phyloP scores from a whole-genome alignment of 1,140 invertebrate genomes.

The Orchestia grillus region DNA sequence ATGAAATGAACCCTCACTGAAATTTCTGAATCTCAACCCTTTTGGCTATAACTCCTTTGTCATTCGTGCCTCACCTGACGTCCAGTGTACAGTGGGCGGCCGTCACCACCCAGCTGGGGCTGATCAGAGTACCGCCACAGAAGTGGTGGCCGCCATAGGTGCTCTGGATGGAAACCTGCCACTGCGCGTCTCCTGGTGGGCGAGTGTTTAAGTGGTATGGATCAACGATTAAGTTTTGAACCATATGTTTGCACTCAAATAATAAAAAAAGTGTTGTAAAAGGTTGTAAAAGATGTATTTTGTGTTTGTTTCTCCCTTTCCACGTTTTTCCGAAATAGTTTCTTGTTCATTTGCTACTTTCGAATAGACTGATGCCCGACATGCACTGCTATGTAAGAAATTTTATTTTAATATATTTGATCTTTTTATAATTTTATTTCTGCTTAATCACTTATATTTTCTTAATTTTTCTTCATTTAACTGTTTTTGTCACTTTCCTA shows the following conservation, averaged over 20 bases:
- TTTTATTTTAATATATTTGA: no score
- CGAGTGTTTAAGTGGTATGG: not conserved
- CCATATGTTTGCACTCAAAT: not conserved
- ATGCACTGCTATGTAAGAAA: not conserved
- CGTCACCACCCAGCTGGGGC: constrained; percentile 47
- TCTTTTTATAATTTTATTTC: no score
- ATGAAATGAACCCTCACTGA: not conserved
- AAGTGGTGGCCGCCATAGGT: constrained; percentile 53
- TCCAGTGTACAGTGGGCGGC: constrained; percentile 63
- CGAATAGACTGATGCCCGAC: not conserved
- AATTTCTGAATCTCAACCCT: not conserved
- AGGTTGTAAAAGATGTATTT: not conserved
- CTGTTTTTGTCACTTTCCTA: not conserved
- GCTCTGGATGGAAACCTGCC: constrained; percentile 65
- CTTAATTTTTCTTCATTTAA: not conserved
- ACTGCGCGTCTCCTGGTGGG: constrained; percentile 61
- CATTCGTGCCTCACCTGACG: not conserved
- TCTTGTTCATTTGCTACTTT: not conserved
- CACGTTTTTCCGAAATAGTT: not conserved
- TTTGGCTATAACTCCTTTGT: not conserved
- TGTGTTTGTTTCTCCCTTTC: not conserved
- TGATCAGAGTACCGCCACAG: constrained; percentile 63
- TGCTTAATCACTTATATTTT: no score
- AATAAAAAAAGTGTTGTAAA: not conserved
- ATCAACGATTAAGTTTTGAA: not conserved